phyloP scores from a whole-genome alignment of 2,113 vertebrate species.

The Protobothrops mucrosquamatus region DNA sequence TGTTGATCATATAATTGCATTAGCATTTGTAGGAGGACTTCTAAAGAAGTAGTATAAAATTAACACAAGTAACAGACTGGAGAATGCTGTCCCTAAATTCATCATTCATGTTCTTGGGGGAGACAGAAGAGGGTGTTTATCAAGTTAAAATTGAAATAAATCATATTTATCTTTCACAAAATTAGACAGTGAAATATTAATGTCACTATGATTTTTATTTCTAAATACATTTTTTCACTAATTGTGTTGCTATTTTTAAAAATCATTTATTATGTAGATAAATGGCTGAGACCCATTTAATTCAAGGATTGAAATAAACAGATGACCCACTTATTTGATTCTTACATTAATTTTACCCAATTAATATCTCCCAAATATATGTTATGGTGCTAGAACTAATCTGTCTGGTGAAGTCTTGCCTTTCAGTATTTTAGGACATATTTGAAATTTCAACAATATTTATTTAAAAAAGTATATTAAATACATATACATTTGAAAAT shows the following conservation, averaged over 20 bases:
- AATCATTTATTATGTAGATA: not conserved
- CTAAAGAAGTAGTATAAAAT: not conserved
- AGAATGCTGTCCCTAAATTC: not conserved
- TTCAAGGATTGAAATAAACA: not conserved
- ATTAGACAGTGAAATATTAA: not conserved
- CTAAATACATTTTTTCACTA: not conserved
- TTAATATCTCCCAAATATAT: not conserved
- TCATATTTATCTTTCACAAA: not conserved
- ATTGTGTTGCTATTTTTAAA: not conserved
- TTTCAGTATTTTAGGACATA: not conserved
- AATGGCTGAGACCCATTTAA: not conserved
- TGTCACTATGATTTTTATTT: not conserved
- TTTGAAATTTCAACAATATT: not conserved
- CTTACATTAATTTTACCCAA: not conserved
- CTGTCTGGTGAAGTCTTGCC: not conserved
- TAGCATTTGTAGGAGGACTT: slow-evolving; percentile 13
- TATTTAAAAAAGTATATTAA: not conserved
- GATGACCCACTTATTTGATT: not conserved
- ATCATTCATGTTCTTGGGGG: not conserved
- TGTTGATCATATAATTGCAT: not conserved
- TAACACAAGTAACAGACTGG: not conserved
- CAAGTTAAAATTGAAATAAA: slow-evolving; percentile 25
- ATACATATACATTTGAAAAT: not conserved
- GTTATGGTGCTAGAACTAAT: not conserved
- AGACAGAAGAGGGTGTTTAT: not conserved